These are phyloP conservation scores for Cairina moschata DNA, from an alignment of 2,113 vertebrate species.

Conservation along the genomic window DNA sequence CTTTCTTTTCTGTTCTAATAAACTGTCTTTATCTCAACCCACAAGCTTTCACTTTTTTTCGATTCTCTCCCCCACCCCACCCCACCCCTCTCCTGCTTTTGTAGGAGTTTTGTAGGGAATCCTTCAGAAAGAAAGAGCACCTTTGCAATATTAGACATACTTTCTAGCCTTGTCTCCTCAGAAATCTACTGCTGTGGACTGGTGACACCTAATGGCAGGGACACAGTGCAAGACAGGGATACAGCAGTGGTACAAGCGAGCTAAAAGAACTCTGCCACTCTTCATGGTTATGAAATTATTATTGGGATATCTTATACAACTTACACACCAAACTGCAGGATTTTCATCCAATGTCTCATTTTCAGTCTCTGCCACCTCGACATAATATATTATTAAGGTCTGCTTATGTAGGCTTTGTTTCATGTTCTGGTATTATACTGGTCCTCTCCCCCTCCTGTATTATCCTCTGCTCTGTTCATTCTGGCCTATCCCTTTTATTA, in stretches of 20 bases:
- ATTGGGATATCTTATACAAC: background rate
- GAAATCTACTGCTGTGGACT: conserved; percentile 9
- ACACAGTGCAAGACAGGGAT: background rate
- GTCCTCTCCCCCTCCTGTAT: background rate
- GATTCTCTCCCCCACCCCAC: no score
- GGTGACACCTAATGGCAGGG: conserved; percentile 37
- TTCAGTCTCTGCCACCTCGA: background rate
- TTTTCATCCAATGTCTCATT: background rate
- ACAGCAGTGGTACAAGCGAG: background rate
- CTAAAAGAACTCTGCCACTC: background rate
- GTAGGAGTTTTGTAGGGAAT: background rate
- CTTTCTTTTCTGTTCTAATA: no score
- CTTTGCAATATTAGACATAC: background rate
- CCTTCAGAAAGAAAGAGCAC: background rate
- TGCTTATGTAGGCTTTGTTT: background rate
- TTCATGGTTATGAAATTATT: background rate
- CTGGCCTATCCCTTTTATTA: conserved; percentile 28
- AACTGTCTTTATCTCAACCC: no score
- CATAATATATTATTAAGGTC: background rate
- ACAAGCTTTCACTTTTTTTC: no score
- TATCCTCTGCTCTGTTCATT: background rate
- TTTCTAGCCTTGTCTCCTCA: background rate
- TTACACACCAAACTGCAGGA: background rate
- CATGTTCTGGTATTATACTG: background rate
- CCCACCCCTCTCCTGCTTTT: background rate